phyloP scores from a whole-genome alignment of 2,113 vertebrate genomes.

The Melanocharis versteri region DNA sequence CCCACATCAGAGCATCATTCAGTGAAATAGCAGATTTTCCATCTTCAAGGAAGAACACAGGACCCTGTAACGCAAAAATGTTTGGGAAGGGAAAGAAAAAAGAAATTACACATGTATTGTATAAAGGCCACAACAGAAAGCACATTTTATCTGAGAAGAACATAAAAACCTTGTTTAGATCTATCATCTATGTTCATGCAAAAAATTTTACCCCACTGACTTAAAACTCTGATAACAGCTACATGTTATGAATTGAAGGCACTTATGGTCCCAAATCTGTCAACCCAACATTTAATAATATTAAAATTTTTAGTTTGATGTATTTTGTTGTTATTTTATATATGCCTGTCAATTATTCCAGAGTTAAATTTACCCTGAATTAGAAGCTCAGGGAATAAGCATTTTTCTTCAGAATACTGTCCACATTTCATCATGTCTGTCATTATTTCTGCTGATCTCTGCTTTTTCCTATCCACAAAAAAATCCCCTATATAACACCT shows the following conservation, averaged over 20 bases:
- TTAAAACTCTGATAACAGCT: not conserved
- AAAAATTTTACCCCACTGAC: not conserved
- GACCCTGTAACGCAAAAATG: slow-evolving; percentile 76
- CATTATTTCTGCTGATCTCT: not conserved
- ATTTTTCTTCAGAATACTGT: not conserved
- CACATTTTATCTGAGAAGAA: not conserved
- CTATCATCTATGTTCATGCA: not conserved
- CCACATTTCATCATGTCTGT: not conserved
- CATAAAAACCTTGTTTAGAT: not conserved
- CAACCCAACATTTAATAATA: not conserved
- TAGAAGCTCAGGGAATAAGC: not conserved
- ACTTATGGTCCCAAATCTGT: not conserved
- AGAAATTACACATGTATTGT: not conserved
- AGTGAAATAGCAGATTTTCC: slow-evolving; percentile 91
- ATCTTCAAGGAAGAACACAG: slow-evolving; percentile 93
- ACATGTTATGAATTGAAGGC: not conserved
- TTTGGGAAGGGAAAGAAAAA: not conserved
- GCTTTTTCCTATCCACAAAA: not conserved
- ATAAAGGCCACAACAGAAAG: not conserved
- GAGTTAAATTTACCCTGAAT: not conserved
- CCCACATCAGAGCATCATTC: slow-evolving; percentile 98
- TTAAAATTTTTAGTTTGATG: not conserved
- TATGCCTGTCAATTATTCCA: not conserved
- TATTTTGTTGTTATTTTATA: not conserved
- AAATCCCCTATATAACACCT: fast-evolving